A percentile compares a stretch with the other conserved stretches of the same genome.
Evolutionary conservation across 1,140 invertebrate species (phyloP).

Genomic region (Ruditapes philippinarum): DNA sequence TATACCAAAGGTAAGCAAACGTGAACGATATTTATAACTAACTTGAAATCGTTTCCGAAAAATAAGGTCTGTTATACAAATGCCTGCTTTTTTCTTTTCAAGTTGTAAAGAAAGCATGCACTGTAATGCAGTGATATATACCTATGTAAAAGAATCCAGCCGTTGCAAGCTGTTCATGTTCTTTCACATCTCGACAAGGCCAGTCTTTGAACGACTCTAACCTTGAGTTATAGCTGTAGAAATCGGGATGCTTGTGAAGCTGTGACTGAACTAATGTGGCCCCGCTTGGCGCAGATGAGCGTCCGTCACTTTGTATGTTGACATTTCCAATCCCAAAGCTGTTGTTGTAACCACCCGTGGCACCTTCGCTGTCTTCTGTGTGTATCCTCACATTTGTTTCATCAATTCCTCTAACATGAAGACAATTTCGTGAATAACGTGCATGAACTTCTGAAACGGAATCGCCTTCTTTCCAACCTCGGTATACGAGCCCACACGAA

Average conservation of each 20-base stretch:
- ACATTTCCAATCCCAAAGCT: background rate
- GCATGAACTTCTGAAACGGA: background rate
- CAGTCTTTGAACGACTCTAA: background rate
- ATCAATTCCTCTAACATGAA: background rate
- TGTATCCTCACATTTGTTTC: background rate
- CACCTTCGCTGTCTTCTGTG: background rate
- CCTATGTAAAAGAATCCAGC: constrained; percentile 49
- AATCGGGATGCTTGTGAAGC: background rate
- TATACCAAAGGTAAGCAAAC: too few relatives aligned
- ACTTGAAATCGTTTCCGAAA: too few relatives aligned
- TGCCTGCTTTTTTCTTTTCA: too few relatives aligned
- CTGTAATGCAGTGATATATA: too few relatives aligned
- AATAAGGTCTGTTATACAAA: too few relatives aligned
- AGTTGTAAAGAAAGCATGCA: too few relatives aligned
- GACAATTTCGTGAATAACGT: background rate
- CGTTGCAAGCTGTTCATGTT: background rate
- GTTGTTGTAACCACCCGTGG: background rate
- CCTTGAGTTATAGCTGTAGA: background rate
- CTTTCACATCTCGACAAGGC: background rate
- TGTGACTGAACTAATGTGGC: too few relatives aligned
- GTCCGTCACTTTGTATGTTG: background rate
- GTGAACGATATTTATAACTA: too few relatives aligned
- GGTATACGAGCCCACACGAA: background rate
- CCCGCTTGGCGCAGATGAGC: background rate
- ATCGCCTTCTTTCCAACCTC: background rate